A percentile compares a stretch with the other conserved stretches of the same genome.
These are phyloP conservation scores for Bombus breviceps DNA, from an alignment of 1,140 invertebrate species.

Conservation along the genomic window DNA sequence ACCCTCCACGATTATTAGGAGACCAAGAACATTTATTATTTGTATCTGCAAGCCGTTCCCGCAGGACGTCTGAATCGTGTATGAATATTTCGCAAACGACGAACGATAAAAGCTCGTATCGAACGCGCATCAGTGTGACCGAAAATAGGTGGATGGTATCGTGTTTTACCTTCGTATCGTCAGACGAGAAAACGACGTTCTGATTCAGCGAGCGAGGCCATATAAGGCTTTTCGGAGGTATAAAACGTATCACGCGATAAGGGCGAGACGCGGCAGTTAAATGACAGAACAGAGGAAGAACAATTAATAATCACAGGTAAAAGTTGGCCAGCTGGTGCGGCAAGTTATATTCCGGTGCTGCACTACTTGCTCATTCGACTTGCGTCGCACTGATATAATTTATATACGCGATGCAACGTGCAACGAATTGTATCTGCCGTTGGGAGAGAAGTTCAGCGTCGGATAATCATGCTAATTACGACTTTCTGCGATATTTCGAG, in stretches of 20 bases:
- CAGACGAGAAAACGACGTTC: not conserved
- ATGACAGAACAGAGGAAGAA: constrained; percentile 14
- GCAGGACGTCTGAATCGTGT: not conserved
- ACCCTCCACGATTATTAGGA: not conserved
- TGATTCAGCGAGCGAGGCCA: not conserved
- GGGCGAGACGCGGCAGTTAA: not conserved
- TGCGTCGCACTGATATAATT: constrained; percentile 45
- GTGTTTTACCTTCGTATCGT: not conserved
- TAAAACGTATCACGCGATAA: constrained; percentile 10
- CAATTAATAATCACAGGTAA: constrained; percentile 38
- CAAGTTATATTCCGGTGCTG: not conserved
- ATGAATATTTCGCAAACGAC: constrained; percentile 12
- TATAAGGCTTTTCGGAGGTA: no score
- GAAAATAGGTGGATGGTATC: not conserved
- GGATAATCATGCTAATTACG: constrained; percentile 49
- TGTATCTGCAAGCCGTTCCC: no score
- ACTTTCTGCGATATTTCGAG: constrained; percentile 49
- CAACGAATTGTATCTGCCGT: constrained; percentile 36
- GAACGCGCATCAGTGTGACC: not conserved
- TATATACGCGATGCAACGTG: constrained; percentile 46
- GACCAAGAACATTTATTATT: no score
- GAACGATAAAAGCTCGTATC: not conserved
- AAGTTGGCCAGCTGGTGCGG: constrained; percentile 18
- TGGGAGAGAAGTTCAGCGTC: not conserved
- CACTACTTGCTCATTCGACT: constrained; percentile 39